These are phyloP conservation scores for Zapornia atra DNA, from an alignment of 2,113 vertebrate species.

Conservation along the genomic window DNA sequence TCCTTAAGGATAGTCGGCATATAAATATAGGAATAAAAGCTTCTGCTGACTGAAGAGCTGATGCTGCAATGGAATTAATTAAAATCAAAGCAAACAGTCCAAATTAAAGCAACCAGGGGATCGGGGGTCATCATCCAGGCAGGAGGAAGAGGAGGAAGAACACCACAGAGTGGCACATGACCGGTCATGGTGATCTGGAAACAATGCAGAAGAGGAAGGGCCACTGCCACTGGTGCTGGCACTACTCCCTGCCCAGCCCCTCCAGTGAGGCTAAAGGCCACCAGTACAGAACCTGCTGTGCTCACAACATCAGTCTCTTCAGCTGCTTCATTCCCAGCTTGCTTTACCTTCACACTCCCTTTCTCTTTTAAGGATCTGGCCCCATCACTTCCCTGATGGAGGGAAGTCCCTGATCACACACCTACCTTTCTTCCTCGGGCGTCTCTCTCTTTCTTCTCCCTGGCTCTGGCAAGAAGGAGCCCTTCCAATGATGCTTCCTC, in stretches of 20 bases:
- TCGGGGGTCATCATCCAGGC: not conserved
- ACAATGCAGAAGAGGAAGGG: not conserved
- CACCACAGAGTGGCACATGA: fast-evolving
- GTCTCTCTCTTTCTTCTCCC: not conserved
- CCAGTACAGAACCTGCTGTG: too few species aligned
- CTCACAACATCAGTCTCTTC: not conserved
- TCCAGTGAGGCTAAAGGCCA: too few species aligned
- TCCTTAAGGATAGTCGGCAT: not conserved
- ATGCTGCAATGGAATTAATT: not conserved
- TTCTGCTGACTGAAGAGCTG: not conserved
- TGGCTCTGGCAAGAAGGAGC: not conserved
- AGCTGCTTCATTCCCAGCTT: not conserved
- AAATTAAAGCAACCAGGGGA: not conserved
- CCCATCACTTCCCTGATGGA: not conserved
- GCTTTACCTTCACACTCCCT: not conserved
- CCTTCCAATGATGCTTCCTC: not conserved
- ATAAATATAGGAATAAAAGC: not conserved
- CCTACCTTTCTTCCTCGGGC: not conserved
- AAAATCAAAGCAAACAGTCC: not conserved
- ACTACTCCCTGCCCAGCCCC: not conserved
- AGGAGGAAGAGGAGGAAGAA: not conserved
- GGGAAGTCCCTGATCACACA: not conserved
- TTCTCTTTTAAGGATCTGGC: not conserved
- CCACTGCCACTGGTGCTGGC: not conserved
- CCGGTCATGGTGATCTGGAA: not conserved